Percentiles rank a stretch among this genome's conserved stretches.
Conservation (phyloP, 2,888 invertebrate genomes). For the Acronicta psi region DNA sequence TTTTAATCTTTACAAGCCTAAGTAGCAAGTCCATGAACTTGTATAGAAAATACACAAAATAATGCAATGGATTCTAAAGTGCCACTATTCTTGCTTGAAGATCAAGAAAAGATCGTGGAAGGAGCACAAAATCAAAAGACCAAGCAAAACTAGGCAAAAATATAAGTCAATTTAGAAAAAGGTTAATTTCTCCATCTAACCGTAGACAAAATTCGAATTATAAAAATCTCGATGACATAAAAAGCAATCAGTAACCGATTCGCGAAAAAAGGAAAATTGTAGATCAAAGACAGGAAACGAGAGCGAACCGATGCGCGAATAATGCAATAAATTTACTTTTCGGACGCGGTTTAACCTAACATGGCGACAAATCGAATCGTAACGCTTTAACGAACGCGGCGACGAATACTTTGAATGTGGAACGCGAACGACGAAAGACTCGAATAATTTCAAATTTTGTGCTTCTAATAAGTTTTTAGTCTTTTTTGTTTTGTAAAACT, state of each 20-base stretch:
- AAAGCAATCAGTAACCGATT: constrained; percentile 68
- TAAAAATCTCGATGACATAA: constrained; percentile 70
- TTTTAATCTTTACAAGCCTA: too few relatives aligned
- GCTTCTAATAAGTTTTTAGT: constrained; percentile 6
- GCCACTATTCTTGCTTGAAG: too few relatives aligned
- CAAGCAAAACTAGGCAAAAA: constrained; percentile 6
- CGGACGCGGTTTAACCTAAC: constrained; percentile 67
- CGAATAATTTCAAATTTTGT: constrained; percentile 12
- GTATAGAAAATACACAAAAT: too few relatives aligned
- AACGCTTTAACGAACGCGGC: constrained; percentile 68
- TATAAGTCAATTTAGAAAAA: constrained; percentile 38
- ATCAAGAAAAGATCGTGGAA: too few relatives aligned
- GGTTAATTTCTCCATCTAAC: constrained; percentile 54
- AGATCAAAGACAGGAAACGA: constrained; percentile 74
- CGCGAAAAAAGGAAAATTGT: constrained; percentile 67
- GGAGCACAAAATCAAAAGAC: too few relatives aligned
- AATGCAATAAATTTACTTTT: constrained; percentile 80
- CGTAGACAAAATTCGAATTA: constrained; percentile 51
- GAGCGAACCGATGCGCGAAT: constrained; percentile 72
- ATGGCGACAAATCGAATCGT: constrained; percentile 82
- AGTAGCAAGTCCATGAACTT: too few relatives aligned
- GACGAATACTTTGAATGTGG: constrained; percentile 68
- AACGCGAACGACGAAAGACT: constrained; percentile 59
- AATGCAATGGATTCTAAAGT: too few relatives aligned
- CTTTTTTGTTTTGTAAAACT: constrained; percentile 8